These are phyloP conservation scores for Amphiprion clarkii DNA, from an alignment of 2,797 vertebrate genomes.

Conservation along the genomic window DNA sequence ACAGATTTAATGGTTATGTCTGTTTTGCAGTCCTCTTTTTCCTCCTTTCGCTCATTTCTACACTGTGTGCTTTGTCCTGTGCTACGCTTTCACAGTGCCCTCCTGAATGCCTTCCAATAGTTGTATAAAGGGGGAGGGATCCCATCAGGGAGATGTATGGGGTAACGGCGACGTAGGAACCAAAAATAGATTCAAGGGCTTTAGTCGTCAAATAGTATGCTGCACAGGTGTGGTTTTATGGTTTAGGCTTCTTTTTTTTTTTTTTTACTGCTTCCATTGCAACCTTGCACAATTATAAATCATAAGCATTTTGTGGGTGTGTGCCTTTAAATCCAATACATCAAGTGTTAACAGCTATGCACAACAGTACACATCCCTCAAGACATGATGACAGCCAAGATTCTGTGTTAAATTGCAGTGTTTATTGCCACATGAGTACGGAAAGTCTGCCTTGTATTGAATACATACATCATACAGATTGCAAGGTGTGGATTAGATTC, in stretches of 20 bases:
- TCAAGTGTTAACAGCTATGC: constrained; percentile 56
- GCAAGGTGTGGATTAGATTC: constrained; percentile 1
- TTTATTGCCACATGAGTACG: constrained; percentile 42
- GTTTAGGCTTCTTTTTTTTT: constrained; percentile 41
- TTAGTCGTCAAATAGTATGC: constrained; percentile 60
- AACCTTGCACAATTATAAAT: constrained; percentile 59
- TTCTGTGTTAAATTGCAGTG: constrained; percentile 37
- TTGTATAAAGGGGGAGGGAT: constrained; percentile 76
- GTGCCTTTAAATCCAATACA: constrained; percentile 29
- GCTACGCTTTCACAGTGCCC: constrained; percentile 85
- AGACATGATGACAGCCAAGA: constrained; percentile 44
- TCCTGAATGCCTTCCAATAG: constrained; percentile 87
- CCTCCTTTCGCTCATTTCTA: constrained; percentile 81
- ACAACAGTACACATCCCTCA: constrained; percentile 31
- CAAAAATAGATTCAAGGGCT: constrained; percentile 71
- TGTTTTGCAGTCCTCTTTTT: constrained; percentile 78
- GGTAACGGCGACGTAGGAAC: constrained; percentile 53
- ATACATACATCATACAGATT: constrained; percentile 37
- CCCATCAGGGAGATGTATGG: constrained; percentile 60
- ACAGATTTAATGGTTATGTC: constrained; percentile 38
- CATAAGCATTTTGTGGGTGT: constrained; percentile 52
- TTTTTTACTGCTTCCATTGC: constrained; percentile 65
- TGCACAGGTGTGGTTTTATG: constrained; percentile 71
- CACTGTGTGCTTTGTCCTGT: constrained; percentile 86
- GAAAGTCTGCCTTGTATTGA: constrained; percentile 37